Percentiles rank a stretch among this genome's conserved stretches.
These are phyloP conservation scores for Dendrolimus kikuchii DNA, from an alignment of 1,140 invertebrate species.

Conservation along the genomic window DNA sequence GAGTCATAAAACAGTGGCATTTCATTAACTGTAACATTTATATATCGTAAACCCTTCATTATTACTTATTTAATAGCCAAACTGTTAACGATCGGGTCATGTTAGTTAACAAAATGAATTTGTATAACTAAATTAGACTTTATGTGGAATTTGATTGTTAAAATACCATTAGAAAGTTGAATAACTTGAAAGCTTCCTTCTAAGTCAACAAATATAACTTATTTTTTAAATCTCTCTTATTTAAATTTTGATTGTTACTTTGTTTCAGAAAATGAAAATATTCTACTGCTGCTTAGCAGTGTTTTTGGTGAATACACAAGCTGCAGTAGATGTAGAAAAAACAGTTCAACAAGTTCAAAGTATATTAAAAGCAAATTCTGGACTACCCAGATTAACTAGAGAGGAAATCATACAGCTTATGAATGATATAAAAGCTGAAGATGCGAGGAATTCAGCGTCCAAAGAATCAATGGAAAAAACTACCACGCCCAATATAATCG, in stretches of 20 bases:
- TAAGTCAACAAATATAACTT: no score
- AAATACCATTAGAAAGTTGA: no score
- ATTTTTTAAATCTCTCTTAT: background rate
- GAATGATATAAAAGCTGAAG: slow-evolving; percentile 73
- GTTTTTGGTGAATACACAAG: slow-evolving; percentile 22
- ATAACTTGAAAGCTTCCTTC: no score
- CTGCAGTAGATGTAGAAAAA: slow-evolving; percentile 57
- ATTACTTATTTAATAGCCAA: no score
- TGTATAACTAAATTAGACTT: no score
- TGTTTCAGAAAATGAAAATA: slow-evolving; percentile 55
- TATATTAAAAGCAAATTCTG: slow-evolving; percentile 70
- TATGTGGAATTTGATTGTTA: no score
- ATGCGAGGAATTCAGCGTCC: slow-evolving; percentile 38
- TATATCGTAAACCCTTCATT: no score
- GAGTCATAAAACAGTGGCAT: no score
- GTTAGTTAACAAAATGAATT: no score
- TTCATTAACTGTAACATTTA: no score
- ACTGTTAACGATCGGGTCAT: no score
- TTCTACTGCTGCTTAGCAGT: slow-evolving; percentile 36
- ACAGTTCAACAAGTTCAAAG: slow-evolving; percentile 76
- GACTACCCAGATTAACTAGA: slow-evolving; percentile 72
- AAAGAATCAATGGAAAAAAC: slow-evolving; percentile 21
- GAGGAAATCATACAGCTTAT: slow-evolving; percentile 75
- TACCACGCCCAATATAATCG: slow-evolving; percentile 27
- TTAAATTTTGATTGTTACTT: slow-evolving; percentile 5